phyloP scores from a whole-genome alignment of 2,113 vertebrate species.

The Steatornis caripensis region DNA sequence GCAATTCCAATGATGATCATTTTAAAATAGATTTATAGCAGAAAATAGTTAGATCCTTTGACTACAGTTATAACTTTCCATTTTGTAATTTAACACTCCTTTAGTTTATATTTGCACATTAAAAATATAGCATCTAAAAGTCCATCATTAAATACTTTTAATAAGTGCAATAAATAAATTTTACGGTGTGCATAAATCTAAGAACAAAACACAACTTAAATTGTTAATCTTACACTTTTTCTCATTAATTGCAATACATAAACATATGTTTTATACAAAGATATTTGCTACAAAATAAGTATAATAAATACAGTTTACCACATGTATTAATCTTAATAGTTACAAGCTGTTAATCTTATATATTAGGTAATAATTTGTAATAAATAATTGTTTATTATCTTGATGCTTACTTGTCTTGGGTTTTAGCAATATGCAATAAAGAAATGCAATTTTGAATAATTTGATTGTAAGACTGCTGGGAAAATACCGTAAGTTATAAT shows the following conservation, averaged over 20 bases:
- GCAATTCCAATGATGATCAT: slow-evolving; percentile 75
- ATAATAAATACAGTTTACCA: slow-evolving; percentile 95
- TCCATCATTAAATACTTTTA: slow-evolving; percentile 97
- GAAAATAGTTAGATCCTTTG: slow-evolving; percentile 94
- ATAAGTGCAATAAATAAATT: slow-evolving; percentile 97
- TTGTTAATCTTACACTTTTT: slow-evolving; percentile 97
- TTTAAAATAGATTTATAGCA: slow-evolving; percentile 89
- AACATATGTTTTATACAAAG: slow-evolving; percentile 96
- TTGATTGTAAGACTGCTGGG: slow-evolving; percentile 85
- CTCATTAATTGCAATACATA: slow-evolving; percentile 95
- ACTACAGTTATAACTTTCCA: slow-evolving; percentile 89
- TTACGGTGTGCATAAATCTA: slow-evolving; percentile 93
- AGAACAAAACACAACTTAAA: slow-evolving; percentile 92
- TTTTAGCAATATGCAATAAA: slow-evolving; percentile 88
- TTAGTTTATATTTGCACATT: slow-evolving; percentile 91
- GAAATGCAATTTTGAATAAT: slow-evolving; percentile 88
- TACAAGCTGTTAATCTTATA: slow-evolving; percentile 99
- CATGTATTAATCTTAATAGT: slow-evolving; percentile 93
- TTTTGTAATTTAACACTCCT: slow-evolving; percentile 92
- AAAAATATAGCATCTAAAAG: slow-evolving; percentile 97
- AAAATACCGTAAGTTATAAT: slow-evolving; percentile 82
- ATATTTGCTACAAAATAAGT: slow-evolving; percentile 94
- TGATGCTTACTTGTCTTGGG: slow-evolving; percentile 83
- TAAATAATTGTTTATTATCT: slow-evolving; percentile 99
- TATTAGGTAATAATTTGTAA: slow-evolving; percentile 99